Conservation (phyloP, 2,888 invertebrate genomes). For the Melolontha melolontha region DNA sequence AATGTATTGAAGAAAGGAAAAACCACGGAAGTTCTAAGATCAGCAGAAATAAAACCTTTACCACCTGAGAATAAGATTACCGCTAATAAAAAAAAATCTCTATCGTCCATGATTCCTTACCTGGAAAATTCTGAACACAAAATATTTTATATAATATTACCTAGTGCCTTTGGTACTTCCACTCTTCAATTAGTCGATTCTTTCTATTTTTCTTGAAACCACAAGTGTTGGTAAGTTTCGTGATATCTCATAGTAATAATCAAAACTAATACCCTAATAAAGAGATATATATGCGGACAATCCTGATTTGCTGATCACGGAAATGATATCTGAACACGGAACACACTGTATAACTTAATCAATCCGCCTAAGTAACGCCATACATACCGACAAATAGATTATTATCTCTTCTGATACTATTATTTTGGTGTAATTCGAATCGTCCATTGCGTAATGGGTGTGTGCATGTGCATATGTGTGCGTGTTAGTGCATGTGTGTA, state of each 20-base stretch:
- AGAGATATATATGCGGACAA: slow-evolving; percentile 48
- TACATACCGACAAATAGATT: slow-evolving; percentile 49
- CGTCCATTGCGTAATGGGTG: slow-evolving; percentile 57
- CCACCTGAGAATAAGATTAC: no score
- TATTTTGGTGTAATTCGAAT: slow-evolving; percentile 61
- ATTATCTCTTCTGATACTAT: slow-evolving; percentile 57
- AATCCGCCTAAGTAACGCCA: slow-evolving; percentile 47
- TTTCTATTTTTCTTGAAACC: neutral
- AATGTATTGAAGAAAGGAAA: no score
- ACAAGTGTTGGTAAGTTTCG: slow-evolving; percentile 11
- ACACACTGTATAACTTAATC: slow-evolving; percentile 59
- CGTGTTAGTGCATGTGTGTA: slow-evolving; percentile 42
- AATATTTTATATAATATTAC: no score
- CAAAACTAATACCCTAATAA: slow-evolving; percentile 14
- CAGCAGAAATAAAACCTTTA: no score
- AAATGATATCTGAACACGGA: slow-evolving; percentile 60
- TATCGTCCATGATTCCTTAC: no score
- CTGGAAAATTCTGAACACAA: no score
- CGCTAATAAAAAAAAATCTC: no score
- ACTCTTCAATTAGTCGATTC: neutral
- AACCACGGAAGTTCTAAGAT: no score
- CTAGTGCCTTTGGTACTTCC: no score
- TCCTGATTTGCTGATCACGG: slow-evolving; percentile 53
- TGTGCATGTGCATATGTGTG: neutral
- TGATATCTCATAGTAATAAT: slow-evolving; percentile 30